phyloP scores from a whole-genome alignment of 64 coral and sea anemone genomes.

The Dendrophyllia cribrosa region DNA sequence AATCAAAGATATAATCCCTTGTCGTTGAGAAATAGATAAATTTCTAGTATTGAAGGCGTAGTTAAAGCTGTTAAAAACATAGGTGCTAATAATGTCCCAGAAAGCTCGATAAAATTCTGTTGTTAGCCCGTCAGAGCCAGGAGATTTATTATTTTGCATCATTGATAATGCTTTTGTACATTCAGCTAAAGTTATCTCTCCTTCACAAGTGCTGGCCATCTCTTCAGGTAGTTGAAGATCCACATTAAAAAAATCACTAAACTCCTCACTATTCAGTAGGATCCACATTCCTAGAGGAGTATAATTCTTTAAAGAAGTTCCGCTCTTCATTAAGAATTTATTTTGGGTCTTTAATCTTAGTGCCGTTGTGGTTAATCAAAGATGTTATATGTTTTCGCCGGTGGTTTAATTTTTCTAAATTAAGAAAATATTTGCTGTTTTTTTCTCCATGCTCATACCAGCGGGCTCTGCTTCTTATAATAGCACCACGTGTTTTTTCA shows the following conservation, averaged over 20 bases:
- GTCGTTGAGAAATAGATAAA: conserved; percentile 17
- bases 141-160: conserved; percentile 19
- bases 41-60: conserved; percentile 15
- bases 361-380: conserved; percentile 2
- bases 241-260: neutral
- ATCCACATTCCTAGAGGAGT: neutral
- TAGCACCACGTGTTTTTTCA: conserved; percentile 5
- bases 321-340: neutral
- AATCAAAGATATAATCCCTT: conserved; percentile 23
- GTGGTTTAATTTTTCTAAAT: neutral
- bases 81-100: conserved; percentile 1
- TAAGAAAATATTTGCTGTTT: conserved; percentile 16
- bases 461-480: neutral
- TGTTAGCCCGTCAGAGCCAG: conserved; percentile 30
- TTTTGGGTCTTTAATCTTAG: neutral
- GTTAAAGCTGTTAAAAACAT: conserved; percentile 17
- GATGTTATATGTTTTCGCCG: neutral
- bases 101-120: conserved; percentile 29
- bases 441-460: conserved; percentile 1
- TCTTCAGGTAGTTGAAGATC: neutral
- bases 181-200: neutral
- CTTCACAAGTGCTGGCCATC: conserved; percentile 20
- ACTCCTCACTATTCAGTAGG: neutral
- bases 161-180: neutral
- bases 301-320: conserved; percentile 2